Evolutionary conservation across 2,888 invertebrate genomes (phyloP), one percentile per base, ranked within the genome.

Genomic region (Tenthredo distinguenda): DNA sequence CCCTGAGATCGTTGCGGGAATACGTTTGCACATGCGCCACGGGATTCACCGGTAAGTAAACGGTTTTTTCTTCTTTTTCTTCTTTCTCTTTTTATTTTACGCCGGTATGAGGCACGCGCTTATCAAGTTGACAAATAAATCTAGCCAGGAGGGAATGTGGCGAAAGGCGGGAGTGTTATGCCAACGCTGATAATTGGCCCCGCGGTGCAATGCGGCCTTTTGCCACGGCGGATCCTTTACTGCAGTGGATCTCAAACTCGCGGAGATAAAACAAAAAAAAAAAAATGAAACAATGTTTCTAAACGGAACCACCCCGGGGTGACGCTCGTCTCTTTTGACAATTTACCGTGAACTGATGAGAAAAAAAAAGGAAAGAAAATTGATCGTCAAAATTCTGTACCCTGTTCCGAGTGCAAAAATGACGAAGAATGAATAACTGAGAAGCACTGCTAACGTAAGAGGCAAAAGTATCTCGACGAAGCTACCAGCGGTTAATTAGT

Each of bases 11-110:
- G 71, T 94, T 99, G 84, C 95, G 96, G 87, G 96, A 96, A 86
- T 99, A 97, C 94, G 96, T 96, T 89, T 99, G 99, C 94, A 96
- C 96, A 87, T 99, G 99, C 93, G 96, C 97, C 31, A 96, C 97
- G 18, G 99, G 99, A 84, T 99, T 96, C 94, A 97, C 98, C 93
- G 98, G 98, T 97, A 92, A 95, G 95, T 91, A 26, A 84, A 40
- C 31, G 1, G 40, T n/a, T 1, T 12, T 0, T 31, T 9, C 34
- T 26, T 7, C 4, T 47, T 50, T 10, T 21, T 7, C 5, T 1
- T 18, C 21, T 72, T 40, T 7, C n/a, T 43, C 15, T 31, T 26
- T 18, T 7, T 47, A 0, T 31, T 26, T 77, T 18, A 15, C 37
- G 15, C 9, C 1, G 4, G 10, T 21, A 26, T n/a, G 34, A 26